These are phyloP conservation scores for Glomeris marginata DNA, from an alignment of 2,888 invertebrate genomes.

Conservation along the genomic window DNA sequence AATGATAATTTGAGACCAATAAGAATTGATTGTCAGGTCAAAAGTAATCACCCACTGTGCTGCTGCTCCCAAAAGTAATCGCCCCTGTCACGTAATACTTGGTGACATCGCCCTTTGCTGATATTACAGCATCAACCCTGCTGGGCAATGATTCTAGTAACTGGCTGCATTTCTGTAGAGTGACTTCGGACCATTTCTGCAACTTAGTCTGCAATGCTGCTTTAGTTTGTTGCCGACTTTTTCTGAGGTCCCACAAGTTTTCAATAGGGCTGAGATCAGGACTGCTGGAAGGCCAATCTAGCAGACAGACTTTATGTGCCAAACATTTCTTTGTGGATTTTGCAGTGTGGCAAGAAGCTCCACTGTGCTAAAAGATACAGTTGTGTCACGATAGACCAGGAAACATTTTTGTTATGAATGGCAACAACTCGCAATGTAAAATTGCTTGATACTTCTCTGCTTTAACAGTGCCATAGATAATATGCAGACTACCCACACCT, in stretches of 20 bases:
- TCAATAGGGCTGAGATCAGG: background rate
- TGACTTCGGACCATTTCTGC: background rate
- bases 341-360: no score
- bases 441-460: no score
- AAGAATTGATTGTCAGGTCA: no score
- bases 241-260: background rate
- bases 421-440: no score
- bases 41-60: no score
- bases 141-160: background rate
- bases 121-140: background rate
- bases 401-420: no score
- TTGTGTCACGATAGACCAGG: no score
- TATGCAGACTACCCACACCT: constrained; percentile 1
- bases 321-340: no score
- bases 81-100: no score
- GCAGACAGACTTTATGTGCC: background rate
- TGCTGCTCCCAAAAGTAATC: no score
- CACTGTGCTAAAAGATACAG: no score
- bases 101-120: background rate
- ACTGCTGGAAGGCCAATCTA: constrained; percentile 2
- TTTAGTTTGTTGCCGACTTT: background rate
- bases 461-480: background rate
- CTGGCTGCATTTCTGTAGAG: background rate
- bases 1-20: no score
- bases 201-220: background rate